These are phyloP conservation scores for Apodemia hepburni DNA, from an alignment of 2,888 invertebrate species.

Conservation along the genomic window DNA sequence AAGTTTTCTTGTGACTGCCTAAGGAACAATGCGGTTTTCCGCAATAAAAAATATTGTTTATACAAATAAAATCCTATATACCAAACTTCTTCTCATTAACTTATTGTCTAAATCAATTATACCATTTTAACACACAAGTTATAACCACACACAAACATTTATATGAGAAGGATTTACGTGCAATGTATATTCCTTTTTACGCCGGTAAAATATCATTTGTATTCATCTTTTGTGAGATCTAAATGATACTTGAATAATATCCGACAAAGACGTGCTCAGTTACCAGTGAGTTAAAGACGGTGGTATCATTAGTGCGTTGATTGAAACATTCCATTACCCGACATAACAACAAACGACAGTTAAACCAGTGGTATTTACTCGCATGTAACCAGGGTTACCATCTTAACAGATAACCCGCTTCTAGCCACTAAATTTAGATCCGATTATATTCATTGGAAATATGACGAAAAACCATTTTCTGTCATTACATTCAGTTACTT, in stretches of 20 bases:
- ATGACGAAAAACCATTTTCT: no score
- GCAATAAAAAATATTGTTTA: no score
- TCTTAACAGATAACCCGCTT: no score
- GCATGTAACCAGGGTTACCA: not conserved
- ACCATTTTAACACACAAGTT: no score
- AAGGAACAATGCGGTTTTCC: no score
- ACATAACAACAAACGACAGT: conserved; percentile 3
- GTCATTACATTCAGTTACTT: no score
- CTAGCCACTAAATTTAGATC: no score
- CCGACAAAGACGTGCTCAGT: conserved; percentile 4
- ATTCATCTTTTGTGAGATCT: not conserved
- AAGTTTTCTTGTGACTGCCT: no score
- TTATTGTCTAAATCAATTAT: no score
- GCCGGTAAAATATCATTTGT: not conserved
- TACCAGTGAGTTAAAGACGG: conserved; percentile 3
- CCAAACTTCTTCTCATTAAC: no score
- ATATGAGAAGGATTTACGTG: not conserved
- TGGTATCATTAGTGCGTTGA: conserved; percentile 9
- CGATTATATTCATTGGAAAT: no score
- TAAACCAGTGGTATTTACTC: not conserved
- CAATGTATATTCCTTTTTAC: not conserved
- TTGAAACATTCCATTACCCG: conserved; percentile 12
- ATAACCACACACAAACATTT: not conserved
- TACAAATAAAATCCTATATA: no score
- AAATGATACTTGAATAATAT: not conserved